These are phyloP conservation scores for Plecturocebus donacophilus DNA, from an alignment of 2,113 vertebrate genomes.

Conservation along the genomic window DNA sequence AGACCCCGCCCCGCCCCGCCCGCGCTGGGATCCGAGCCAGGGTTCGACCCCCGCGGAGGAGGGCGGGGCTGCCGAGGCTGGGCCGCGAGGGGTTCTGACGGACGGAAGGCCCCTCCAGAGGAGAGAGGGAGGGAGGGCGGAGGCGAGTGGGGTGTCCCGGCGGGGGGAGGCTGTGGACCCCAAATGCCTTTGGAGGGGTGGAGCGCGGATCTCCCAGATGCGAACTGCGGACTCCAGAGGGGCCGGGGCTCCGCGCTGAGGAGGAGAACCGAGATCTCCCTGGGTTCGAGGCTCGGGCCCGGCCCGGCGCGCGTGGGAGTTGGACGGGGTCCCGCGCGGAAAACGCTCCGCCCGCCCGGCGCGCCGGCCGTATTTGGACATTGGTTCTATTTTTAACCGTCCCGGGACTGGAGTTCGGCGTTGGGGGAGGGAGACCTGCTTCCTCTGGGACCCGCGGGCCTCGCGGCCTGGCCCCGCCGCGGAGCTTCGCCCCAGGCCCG, in stretches of 20 bases:
- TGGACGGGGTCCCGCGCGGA: neutral
- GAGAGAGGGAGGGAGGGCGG: neutral
- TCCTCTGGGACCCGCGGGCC: constrained; percentile 28
- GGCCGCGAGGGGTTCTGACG: neutral
- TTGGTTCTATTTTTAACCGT: constrained; percentile 81
- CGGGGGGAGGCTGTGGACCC: neutral
- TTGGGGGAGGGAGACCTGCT: constrained; percentile 50
- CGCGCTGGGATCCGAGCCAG: neutral
- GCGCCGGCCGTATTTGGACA: constrained; percentile 79
- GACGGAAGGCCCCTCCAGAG: neutral
- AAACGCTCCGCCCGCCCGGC: constrained; percentile 61
- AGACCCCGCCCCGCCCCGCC: neutral
- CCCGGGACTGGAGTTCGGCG: constrained; percentile 46
- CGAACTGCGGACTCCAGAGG: neutral
- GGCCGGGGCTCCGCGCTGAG: neutral
- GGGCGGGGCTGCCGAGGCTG: neutral
- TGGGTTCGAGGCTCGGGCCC: neutral
- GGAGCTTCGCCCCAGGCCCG: constrained; percentile 63
- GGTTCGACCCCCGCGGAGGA: neutral
- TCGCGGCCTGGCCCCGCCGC: neutral
- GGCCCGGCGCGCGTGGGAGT: neutral
- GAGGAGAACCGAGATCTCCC: neutral
- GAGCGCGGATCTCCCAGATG: neutral
- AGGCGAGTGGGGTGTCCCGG: neutral
- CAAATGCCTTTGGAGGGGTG: neutral